These are phyloP conservation scores for Blastomussa wellsi DNA, from an alignment of 92 coral and sea anemone genomes.

Conservation along the genomic window DNA sequence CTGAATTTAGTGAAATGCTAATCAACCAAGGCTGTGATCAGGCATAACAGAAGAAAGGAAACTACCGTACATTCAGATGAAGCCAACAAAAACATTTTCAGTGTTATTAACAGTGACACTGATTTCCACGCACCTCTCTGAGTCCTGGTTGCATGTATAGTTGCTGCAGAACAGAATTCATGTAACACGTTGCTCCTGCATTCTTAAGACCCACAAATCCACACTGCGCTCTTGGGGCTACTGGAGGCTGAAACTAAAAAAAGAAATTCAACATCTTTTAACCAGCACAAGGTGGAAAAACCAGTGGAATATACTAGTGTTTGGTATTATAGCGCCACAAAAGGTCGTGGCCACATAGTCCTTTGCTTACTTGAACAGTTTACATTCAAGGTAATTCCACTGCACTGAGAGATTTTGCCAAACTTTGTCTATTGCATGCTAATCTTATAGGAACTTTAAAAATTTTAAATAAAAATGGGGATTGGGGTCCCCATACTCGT, in stretches of 20 bases:
- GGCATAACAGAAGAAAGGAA: background rate
- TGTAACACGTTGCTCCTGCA: conserved; percentile 93
- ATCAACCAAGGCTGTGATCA: too few relatives aligned
- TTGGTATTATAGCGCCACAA: background rate
- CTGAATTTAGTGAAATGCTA: too few relatives aligned
- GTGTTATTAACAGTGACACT: background rate
- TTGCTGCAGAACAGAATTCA: conserved; percentile 91
- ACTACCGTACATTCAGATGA: background rate
- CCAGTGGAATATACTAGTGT: background rate
- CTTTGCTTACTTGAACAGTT: background rate
- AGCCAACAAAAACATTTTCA: background rate
- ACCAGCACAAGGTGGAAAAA: too few relatives aligned
- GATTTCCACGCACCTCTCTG: conserved; percentile 67
- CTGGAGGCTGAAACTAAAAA: conserved; percentile 89
- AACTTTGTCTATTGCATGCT: too few relatives aligned
- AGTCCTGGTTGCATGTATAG: conserved; percentile 89
- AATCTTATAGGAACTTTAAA: too few relatives aligned
- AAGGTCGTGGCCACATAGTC: background rate
- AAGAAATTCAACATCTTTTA: background rate
- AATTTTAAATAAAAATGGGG: too few relatives aligned
- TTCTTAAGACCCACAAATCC: conserved; percentile 87
- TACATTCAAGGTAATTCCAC: too few relatives aligned
- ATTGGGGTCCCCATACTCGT: too few relatives aligned
- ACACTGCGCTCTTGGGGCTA: conserved; percentile 82
- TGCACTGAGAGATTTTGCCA: too few relatives aligned